Percentiles rank a stretch among this genome's conserved stretches.
Evolutionary conservation across 2,888 invertebrate genomes (phyloP).

Genomic region (Eurytoma californica): DNA sequence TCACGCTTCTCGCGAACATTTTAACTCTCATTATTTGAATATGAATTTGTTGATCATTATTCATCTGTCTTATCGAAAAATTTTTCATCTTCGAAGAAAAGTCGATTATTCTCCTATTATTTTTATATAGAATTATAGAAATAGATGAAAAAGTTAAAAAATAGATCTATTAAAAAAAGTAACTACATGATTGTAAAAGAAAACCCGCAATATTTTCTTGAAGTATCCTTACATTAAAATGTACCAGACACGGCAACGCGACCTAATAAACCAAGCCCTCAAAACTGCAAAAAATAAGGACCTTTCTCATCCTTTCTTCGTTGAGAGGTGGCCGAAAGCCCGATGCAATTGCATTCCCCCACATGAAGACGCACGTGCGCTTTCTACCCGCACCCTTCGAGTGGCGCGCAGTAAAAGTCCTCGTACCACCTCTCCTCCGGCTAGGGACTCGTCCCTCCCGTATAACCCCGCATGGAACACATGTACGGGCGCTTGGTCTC

Average conservation of each 20-base stretch:
- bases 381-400: slow-evolving; percentile 33
- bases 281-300: slow-evolving; percentile 10
- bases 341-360: slow-evolving; percentile 44
- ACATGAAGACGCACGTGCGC: slow-evolving; percentile 27
- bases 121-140: no score
- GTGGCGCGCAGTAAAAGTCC: slow-evolving; percentile 39
- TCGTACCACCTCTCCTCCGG: slow-evolving; percentile 39
- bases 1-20: no score
- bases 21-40: no score
- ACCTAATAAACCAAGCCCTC: not conserved
- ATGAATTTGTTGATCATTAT: no score
- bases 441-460: slow-evolving; percentile 11
- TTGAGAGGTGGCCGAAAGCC: slow-evolving; percentile 15
- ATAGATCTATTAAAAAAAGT: no score
- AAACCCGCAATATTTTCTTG: not conserved
- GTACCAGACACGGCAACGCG: not conserved
- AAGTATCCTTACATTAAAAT: not conserved
- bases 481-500: not conserved
- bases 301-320: not conserved
- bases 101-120: no score
- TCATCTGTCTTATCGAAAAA: no score
- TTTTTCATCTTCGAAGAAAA: no score
- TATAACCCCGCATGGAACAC: slow-evolving; percentile 23
- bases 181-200: no score
- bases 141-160: no score